Conservation (phyloP, 2,888 invertebrate species). For the Maniola hyperantus region DNA sequence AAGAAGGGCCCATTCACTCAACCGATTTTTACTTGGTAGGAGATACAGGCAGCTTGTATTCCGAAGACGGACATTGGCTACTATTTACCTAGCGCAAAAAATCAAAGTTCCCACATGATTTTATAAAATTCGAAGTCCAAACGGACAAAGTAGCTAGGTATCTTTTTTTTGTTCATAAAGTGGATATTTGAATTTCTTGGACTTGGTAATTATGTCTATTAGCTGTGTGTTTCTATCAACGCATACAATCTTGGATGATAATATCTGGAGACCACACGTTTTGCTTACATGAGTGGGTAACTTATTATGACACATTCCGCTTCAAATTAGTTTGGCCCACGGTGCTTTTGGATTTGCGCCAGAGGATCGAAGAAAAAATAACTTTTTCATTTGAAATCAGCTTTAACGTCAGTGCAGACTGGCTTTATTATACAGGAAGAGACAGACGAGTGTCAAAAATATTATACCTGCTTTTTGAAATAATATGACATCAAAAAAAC, state of each 20-base stretch:
- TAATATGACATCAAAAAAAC: too few species aligned
- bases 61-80: too few species aligned
- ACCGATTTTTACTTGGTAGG: too few species aligned
- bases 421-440: slow-evolving; percentile 27
- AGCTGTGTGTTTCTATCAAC: slow-evolving; percentile 44
- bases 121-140: too few species aligned
- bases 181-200: not conserved
- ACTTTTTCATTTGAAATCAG: slow-evolving; percentile 32
- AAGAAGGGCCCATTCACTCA: too few species aligned
- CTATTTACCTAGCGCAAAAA: too few species aligned
- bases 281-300: slow-evolving; percentile 59
- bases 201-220: not conserved
- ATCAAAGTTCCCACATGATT: too few species aligned
- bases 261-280: slow-evolving; percentile 53
- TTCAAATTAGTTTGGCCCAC: slow-evolving; percentile 71
- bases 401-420: slow-evolving; percentile 25
- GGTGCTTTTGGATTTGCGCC: slow-evolving; percentile 67
- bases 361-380: slow-evolving; percentile 60
- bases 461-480: slow-evolving; percentile 6
- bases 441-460: not conserved
- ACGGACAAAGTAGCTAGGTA: too few species aligned
- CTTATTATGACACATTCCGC: slow-evolving; percentile 74
- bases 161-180: too few species aligned
- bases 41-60: too few species aligned
- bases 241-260: slow-evolving; percentile 50